Conservation (phyloP, 2,113 vertebrate species). For the Lipophrys pholis region DNA sequence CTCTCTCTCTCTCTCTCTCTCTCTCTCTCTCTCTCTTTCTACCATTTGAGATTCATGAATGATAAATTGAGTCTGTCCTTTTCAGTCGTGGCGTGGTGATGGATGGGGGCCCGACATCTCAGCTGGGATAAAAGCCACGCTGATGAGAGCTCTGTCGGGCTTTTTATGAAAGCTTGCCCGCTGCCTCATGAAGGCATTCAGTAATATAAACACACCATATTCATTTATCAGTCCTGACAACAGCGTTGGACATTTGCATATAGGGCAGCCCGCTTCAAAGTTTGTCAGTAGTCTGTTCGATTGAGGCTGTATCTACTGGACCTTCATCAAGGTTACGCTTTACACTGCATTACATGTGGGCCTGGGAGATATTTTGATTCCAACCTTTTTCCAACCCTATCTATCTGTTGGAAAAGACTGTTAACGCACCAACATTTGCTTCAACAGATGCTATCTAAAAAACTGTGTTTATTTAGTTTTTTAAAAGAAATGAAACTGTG, state of each 20-base stretch:
- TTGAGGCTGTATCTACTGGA: constrained; percentile 5
- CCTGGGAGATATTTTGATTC: background rate
- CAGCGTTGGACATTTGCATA: constrained; percentile 28
- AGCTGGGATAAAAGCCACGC: constrained; percentile 36
- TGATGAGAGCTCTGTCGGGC: constrained; percentile 53
- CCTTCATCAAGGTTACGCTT: constrained; percentile 27
- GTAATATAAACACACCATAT: constrained; percentile 32
- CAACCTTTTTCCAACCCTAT: background rate
- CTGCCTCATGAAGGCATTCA: constrained; percentile 21
- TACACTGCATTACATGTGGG: background rate
- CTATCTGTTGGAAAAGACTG: background rate
- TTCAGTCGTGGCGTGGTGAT: background rate
- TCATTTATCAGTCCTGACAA: constrained; percentile 27
- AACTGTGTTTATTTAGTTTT: too few species aligned
- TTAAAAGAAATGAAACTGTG: too few species aligned
- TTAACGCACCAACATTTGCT: too few species aligned
- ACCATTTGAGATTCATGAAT: constrained; percentile 20
- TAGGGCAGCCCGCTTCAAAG: constrained; percentile 16
- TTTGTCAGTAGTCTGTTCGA: background rate
- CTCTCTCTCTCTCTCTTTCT: too few species aligned
- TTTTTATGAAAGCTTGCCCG: constrained; percentile 39
- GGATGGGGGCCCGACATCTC: constrained; percentile 25
- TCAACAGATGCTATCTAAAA: too few species aligned
- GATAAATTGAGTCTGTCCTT: constrained; percentile 30
- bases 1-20: too few species aligned